Percentiles rank a stretch among this genome's conserved stretches.
These are phyloP conservation scores for Hippopotamyrus pictus DNA, from an alignment of 2,797 vertebrate species.

Conservation along the genomic window DNA sequence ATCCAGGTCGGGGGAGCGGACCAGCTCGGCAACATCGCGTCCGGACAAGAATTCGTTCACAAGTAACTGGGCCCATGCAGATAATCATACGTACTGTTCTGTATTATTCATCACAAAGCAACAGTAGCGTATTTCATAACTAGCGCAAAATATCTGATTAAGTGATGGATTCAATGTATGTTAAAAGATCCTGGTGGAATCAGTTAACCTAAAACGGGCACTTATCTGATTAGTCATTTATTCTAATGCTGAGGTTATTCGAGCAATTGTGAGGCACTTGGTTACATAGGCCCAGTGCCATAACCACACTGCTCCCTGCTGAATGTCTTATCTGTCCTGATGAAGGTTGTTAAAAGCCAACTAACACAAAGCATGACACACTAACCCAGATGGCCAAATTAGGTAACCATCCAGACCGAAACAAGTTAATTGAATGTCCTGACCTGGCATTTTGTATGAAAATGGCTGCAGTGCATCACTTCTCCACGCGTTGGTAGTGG, in stretches of 20 bases:
- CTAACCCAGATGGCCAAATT: background rate
- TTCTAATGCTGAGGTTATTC: background rate
- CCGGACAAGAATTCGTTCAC: constrained; percentile 84
- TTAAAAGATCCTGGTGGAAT: background rate
- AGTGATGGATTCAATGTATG: background rate
- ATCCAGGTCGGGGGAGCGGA: constrained; percentile 88
- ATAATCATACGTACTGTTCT: background rate
- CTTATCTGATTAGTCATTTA: background rate
- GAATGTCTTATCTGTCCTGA: background rate
- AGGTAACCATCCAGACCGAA: background rate
- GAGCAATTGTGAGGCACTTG: background rate
- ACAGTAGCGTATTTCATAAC: background rate
- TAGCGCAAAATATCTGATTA: background rate
- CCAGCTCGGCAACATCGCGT: constrained; percentile 90
- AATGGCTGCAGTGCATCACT: background rate
- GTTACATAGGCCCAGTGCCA: background rate
- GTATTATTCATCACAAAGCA: background rate
- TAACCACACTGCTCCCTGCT: background rate
- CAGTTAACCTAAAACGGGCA: background rate
- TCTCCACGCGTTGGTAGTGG: background rate
- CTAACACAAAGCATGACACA: background rate
- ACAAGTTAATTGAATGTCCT: background rate
- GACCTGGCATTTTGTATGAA: background rate
- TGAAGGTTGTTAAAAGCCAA: background rate
- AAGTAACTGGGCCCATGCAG: constrained; percentile 57